phyloP scores from a whole-genome alignment of 2,797 vertebrate genomes.

The Psittacula derbiana region DNA sequence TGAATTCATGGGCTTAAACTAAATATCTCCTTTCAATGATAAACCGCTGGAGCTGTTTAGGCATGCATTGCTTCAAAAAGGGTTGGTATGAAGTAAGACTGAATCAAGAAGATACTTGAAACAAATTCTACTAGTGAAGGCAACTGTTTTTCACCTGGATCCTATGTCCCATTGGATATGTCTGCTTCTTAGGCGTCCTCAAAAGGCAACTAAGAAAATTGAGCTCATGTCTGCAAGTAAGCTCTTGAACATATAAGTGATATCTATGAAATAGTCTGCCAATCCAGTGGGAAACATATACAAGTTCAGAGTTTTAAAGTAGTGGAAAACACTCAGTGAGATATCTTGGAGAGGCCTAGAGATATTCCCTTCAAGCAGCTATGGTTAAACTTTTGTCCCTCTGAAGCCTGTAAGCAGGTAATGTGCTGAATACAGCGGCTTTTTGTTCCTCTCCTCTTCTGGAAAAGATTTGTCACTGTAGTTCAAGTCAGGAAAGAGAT shows the following conservation, averaged over 20 bases:
- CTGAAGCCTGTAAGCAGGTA: neutral
- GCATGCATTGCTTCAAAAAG: neutral
- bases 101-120: neutral
- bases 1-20: neutral
- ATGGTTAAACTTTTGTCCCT: neutral
- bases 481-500: neutral
- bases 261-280: neutral
- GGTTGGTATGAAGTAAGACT: neutral
- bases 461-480: neutral
- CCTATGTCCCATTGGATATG: neutral
- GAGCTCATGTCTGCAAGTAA: neutral
- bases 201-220: neutral
- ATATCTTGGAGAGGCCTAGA: neutral
- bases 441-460: neutral
- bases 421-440: rapidly evolving
- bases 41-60: neutral
- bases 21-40: neutral
- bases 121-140: neutral
- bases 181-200: neutral
- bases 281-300: neutral
- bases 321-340: neutral
- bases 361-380: neutral
- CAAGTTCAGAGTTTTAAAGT: neutral
- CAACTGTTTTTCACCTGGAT: neutral
- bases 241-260: rapidly evolving